Conservation (phyloP, 2,888 invertebrate genomes). For the Hymenopus coronatus region DNA sequence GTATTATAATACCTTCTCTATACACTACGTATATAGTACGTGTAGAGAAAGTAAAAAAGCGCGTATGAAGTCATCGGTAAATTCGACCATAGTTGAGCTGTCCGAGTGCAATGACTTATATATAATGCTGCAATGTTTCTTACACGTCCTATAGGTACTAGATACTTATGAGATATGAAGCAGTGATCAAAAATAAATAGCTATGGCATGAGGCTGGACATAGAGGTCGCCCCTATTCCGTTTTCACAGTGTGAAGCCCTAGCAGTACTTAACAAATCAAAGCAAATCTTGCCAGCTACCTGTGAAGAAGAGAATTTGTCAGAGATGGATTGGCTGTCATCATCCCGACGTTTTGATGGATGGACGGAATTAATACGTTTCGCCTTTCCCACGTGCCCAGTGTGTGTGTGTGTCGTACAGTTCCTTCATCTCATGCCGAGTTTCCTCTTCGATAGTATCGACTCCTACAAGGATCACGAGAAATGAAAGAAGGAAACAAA, state of each 20-base stretch:
- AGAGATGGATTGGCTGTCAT: constrained; percentile 24
- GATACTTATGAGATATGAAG: background rate
- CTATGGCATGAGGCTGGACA: background rate
- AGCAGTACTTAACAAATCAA: constrained; percentile 11
- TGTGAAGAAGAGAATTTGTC: constrained; percentile 14
- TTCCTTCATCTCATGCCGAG: background rate
- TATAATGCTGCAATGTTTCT: background rate
- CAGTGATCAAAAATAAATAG: background rate
- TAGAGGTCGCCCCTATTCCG: background rate
- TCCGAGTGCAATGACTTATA: too few species aligned
- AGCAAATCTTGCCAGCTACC: constrained; percentile 10
- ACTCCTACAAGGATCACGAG: background rate
- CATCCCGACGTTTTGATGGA: constrained; percentile 23
- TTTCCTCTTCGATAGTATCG: background rate
- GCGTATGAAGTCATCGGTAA: too few species aligned
- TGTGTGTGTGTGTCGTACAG: background rate
- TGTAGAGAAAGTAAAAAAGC: too few species aligned
- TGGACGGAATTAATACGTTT: constrained; percentile 18
- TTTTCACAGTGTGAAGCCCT: background rate
- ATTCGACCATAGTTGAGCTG: too few species aligned
- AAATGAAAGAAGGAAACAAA: background rate
- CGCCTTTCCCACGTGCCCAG: constrained; percentile 1
- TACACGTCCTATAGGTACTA: background rate
- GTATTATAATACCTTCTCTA: too few species aligned
- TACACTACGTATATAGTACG: too few species aligned